Evolutionary conservation across 2,888 invertebrate species (phyloP), one percentile per base, ranked within the genome.

Genomic region (Tuta absoluta): DNA sequence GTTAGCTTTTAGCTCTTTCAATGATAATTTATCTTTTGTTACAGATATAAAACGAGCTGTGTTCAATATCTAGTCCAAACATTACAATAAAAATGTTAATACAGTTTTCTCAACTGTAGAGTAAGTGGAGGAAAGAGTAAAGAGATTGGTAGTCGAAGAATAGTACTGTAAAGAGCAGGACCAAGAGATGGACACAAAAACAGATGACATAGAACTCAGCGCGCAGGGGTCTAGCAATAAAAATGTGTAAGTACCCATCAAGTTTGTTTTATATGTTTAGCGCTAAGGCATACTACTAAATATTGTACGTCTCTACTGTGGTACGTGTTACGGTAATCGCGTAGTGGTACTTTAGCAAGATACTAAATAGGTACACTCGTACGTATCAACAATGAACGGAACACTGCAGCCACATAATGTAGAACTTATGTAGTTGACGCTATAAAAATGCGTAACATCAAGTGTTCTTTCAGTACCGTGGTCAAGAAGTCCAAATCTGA

Each of bases 161-260:
- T 65, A 68, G 69, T 71, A 74, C 67, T 69, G 72, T 71, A 75
- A 65, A 64, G 65, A 72, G 64, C 65, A 72, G 60, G 71, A 75
- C 66, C 66, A 59, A 80, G 73, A 81, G 65, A 91, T 90, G 91
- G 91, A 90, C 66, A 79, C 86, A 65, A 90, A 90, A 72, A 75
- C 76, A 61, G 91, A 91, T 66, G 89, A 91, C 69, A 91, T 91
- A 69, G 91, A 91, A 78, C 84, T 91, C 45, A 89, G 88, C 67
- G 85, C 82, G 63, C 91, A 89, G 72, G 89, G 87, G 60, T 79
- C 82, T 24, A 86, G 86, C 72, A 86, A 75, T 67, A 91, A 91
- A 74, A 82, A 85, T 56, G 78, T 81, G 89, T 89, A 69, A 76
- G 79, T 65, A 14, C 11, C n/a, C 17, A 45, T n/a, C 45, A 45